Base-by-base conservation (phyloP, 1,140 invertebrate species). In the Nixonia krombeini region DNA sequence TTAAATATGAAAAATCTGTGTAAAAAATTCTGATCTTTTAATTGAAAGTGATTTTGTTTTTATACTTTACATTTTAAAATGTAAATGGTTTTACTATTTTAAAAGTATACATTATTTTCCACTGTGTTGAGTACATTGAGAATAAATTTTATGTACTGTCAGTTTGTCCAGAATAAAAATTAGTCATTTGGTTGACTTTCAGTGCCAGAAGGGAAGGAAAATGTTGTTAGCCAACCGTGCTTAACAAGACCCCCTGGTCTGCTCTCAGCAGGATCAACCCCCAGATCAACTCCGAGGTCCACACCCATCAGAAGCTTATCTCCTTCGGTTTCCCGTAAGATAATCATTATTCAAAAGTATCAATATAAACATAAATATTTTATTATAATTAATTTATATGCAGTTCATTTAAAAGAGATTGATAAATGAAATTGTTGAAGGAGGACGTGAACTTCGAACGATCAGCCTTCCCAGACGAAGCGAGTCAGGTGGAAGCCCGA, bases 121-220 rank as follows among this genome's bases (percentile, higher is more conserved):
- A n/a, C n/a, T n/a, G n/a, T n/a, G n/a, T n/a, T n/a, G n/a, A n/a
- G n/a, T n/a, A n/a, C n/a, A n/a, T n/a, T n/a, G n/a, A n/a, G n/a
- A n/a, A n/a, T n/a, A n/a, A n/a, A n/a, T n/a, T n/a, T n/a, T n/a
- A n/a, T n/a, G n/a, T n/a, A n/a, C n/a, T n/a, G n/a, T n/a, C n/a
- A n/a, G n/a, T n/a, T n/a, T n/a, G n/a, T n/a, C n/a, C 9, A 31
- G 8, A 9, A 31, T 31, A 31, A 31, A 21, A 31, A 12, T 31
- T 31, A 12, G 9, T 2, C 2, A 38, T 38, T 9, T 26, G 33
- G 13, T 21, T 5, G 5, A 13, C 10, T 56, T 76, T 76, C 71
- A 93, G 92, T 93, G 17, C 91, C 93, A 1, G 92, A 93, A 76
- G 92, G 93, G 65, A 93, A 92, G 58, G 92, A 94, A 76, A 93